phyloP scores from a whole-genome alignment of 53 echinoderm and acorn worm species.

The Holothuria scabra region DNA sequence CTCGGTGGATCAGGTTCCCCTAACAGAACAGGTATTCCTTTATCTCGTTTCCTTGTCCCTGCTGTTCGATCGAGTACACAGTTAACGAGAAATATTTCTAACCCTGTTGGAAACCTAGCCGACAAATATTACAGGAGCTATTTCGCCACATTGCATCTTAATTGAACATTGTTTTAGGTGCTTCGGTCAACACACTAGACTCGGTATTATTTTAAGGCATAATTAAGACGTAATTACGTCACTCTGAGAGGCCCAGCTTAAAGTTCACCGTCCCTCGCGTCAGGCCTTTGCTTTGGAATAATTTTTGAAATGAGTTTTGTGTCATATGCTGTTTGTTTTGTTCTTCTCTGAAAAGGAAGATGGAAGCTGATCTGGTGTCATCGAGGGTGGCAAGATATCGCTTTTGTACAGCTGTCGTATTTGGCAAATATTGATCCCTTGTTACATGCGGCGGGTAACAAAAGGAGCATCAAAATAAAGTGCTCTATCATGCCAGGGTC shows the following conservation, averaged over 20 bases:
- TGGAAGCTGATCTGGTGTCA: constrained; percentile 1
- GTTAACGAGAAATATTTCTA: constrained; percentile 26
- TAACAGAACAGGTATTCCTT: constrained; percentile 20
- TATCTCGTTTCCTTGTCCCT: neutral
- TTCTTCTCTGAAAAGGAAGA: neutral
- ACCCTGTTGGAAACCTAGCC: constrained; percentile 21
- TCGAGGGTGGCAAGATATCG: constrained; percentile 13
- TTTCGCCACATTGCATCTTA: constrained; percentile 19
- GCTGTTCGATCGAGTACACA: constrained; percentile 40
- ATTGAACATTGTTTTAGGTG: constrained; percentile 45
- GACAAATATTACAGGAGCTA: constrained; percentile 26
- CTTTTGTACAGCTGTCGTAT: constrained; percentile 26
- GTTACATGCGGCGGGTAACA: neutral
- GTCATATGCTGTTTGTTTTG: constrained; percentile 14
- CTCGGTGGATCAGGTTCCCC: constrained; percentile 39
- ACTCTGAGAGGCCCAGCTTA: neutral
- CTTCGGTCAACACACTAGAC: constrained; percentile 45
- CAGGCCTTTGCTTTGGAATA: neutral
- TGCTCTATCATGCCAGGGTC: too few species aligned
- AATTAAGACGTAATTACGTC: constrained; percentile 31
- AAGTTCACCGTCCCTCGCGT: neutral
- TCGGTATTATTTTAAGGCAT: constrained; percentile 10
- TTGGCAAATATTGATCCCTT: constrained; percentile 22
- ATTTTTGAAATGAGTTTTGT: constrained; percentile 14
- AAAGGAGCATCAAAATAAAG: too few species aligned